These are phyloP conservation scores for Oligia latruncula DNA, from an alignment of 2,888 invertebrate species.

Conservation along the genomic window DNA sequence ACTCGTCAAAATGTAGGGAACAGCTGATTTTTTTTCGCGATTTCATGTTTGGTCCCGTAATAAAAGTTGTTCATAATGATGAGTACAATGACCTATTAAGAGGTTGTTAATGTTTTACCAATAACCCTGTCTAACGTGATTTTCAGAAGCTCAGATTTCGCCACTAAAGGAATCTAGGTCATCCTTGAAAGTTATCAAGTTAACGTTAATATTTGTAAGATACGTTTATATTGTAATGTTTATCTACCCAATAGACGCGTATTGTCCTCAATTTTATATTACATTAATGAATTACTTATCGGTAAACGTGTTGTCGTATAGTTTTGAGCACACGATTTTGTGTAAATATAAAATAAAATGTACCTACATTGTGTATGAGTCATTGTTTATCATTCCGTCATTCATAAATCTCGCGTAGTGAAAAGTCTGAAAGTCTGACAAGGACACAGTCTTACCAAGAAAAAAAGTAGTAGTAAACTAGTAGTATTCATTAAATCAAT, in stretches of 20 bases:
- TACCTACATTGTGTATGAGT: too few species aligned
- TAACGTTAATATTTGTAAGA: slow-evolving; percentile 1
- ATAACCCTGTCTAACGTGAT: too few species aligned
- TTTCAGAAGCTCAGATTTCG: background rate
- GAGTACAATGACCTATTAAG: too few species aligned
- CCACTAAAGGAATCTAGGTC: background rate
- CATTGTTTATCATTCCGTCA: background rate
- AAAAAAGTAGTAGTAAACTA: too few species aligned
- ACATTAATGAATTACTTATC: background rate
- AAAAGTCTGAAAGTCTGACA: background rate
- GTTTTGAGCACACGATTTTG: background rate
- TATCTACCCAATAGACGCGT: slow-evolving; percentile 4
- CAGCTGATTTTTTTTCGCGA: too few species aligned
- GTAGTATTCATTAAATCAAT: too few species aligned
- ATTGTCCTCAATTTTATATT: slow-evolving; percentile 24
- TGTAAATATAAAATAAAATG: background rate
- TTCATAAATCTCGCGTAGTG: background rate
- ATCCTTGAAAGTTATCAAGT: slow-evolving; percentile 7
- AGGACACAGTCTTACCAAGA: background rate
- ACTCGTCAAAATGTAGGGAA: too few species aligned
- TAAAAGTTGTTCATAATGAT: too few species aligned
- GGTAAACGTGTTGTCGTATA: background rate
- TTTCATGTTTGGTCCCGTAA: too few species aligned
- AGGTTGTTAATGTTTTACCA: too few species aligned
- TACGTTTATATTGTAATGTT: slow-evolving; percentile 2